Percentiles rank a stretch among this genome's conserved stretches.
Evolutionary conservation across 2,113 vertebrate genomes (phyloP).

Genomic region (Ctenodactylus gundi): DNA sequence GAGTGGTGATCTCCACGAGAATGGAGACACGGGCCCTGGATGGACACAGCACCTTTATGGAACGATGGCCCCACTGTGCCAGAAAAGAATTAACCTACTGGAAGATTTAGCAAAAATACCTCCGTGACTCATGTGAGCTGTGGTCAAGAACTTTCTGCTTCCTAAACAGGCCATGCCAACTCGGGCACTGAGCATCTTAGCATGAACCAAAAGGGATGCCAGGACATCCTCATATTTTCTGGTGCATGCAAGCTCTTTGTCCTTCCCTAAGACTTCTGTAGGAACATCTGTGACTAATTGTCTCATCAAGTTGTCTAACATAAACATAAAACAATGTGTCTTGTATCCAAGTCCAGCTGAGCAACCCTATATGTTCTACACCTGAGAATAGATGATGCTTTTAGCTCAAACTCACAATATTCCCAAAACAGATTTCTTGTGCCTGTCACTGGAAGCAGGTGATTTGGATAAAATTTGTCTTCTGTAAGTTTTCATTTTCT

Average conservation of each 20-base stretch:
- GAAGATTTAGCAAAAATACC: neutral
- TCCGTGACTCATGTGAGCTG: neutral
- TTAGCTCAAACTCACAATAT: constrained; percentile 11
- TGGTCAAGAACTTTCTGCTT: neutral
- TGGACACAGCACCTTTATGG: neutral
- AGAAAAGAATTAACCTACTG: neutral
- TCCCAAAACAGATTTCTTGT: neutral
- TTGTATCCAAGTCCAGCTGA: neutral
- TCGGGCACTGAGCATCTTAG: neutral
- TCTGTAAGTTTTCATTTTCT: neutral
- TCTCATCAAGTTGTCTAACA: neutral
- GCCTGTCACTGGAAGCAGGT: neutral
- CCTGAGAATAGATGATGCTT: neutral
- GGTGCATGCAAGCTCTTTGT: neutral
- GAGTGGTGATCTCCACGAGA: neutral
- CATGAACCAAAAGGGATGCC: neutral
- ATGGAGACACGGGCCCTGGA: neutral
- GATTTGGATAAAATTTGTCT: neutral
- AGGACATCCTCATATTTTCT: neutral
- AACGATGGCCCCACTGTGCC: neutral
- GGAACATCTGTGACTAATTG: neutral
- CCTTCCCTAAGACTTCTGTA: neutral
- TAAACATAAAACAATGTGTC: neutral
- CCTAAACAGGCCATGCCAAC: neutral
- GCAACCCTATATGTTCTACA: neutral